Percentiles rank a stretch among this genome's conserved stretches.
phyloP scores from a whole-genome alignment of 2,113 vertebrate species.

The Mixornis gularis region DNA sequence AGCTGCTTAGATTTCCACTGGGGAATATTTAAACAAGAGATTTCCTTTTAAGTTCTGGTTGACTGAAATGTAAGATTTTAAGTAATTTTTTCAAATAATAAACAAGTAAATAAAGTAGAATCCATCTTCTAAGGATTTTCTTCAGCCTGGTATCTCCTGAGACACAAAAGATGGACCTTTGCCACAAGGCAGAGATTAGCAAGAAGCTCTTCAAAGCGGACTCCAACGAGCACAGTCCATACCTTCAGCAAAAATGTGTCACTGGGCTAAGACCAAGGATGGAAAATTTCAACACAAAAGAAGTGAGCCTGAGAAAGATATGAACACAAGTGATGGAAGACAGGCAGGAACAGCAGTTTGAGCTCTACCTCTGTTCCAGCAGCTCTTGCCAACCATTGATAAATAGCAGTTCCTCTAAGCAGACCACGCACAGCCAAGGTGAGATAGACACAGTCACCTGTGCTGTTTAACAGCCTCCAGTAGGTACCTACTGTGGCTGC shows the following conservation, averaged over 20 bases:
- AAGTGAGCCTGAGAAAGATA: conserved; percentile 1
- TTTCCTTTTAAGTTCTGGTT: conserved; percentile 54
- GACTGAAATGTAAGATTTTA: conserved; percentile 26
- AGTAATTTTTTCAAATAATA: conserved; percentile 30
- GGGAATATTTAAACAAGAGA: conserved; percentile 28
- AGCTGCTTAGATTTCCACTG: conserved; percentile 15
- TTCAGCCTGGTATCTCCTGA: neutral
- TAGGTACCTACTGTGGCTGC: neutral
- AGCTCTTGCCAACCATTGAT: conserved; percentile 28
- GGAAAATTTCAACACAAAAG: conserved; percentile 25
- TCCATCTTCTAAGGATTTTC: neutral
- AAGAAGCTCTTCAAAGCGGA: neutral
- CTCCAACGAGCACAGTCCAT: neutral
- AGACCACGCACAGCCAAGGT: neutral
- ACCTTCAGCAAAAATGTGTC: neutral
- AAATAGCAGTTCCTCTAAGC: conserved; percentile 12
- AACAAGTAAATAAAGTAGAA: conserved; percentile 42
- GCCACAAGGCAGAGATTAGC: neutral
- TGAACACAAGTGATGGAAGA: neutral
- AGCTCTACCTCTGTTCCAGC: conserved; percentile 8
- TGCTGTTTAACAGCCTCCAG: neutral
- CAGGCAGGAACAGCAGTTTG: conserved; percentile 29
- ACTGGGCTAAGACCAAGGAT: neutral
- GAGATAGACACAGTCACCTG: neutral
- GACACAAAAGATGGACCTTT: neutral